These are phyloP conservation scores for Onychomys leucogaster DNA, from an alignment of 2,797 vertebrate genomes.

Conservation along the genomic window DNA sequence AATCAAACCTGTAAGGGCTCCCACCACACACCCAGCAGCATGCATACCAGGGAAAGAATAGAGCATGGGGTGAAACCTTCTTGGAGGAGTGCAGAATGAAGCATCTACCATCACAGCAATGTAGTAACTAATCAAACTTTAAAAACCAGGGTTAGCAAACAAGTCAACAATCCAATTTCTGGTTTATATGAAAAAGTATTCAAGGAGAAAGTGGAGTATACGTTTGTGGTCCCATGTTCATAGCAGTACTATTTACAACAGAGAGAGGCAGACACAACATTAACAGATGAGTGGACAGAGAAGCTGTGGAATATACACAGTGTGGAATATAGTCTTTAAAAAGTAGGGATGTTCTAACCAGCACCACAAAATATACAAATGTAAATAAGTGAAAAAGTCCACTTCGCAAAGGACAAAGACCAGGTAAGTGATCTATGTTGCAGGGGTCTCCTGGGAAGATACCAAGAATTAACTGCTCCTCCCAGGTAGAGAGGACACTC, in stretches of 20 bases:
- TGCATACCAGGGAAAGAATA: too few species aligned
- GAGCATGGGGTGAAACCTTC: rapidly evolving
- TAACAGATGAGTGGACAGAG: rapidly evolving
- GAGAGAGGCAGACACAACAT: neutral
- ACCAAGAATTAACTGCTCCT: too few species aligned
- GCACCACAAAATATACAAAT: neutral
- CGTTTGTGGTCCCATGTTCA: rapidly evolving
- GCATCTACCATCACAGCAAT: rapidly evolving
- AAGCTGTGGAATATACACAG: rapidly evolving
- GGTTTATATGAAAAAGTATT: rapidly evolving
- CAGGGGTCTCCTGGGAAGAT: neutral
- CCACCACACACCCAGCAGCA: rapidly evolving
- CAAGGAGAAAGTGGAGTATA: too few species aligned
- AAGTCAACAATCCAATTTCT: rapidly evolving
- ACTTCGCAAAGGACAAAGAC: neutral
- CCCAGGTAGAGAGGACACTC: neutral
- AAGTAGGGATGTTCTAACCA: neutral
- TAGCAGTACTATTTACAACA: neutral
- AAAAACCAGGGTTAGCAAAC: neutral
- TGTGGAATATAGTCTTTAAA: rapidly evolving
- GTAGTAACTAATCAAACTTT: rapidly evolving
- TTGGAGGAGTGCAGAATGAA: rapidly evolving
- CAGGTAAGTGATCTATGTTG: neutral
- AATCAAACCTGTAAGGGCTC: neutral
- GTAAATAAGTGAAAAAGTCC: too few species aligned